Conservation (phyloP, 92 coral and sea anemone species). For the Palythoa grandis region DNA sequence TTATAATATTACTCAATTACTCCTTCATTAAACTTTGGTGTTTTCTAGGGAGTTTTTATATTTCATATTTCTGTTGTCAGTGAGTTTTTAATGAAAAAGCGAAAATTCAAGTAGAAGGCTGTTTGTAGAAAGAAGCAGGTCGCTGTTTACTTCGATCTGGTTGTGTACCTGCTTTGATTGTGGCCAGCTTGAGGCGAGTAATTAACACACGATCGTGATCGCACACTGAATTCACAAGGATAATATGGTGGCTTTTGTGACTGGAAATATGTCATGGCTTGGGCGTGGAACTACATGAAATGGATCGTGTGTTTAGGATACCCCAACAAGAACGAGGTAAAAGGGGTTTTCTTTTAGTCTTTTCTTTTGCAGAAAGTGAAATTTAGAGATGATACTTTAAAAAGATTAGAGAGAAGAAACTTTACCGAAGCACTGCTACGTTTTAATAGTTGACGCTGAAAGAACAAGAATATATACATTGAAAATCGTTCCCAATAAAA, state of each 20-base stretch:
- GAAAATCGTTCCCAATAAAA: background rate
- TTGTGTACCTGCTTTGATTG: conserved; percentile 21
- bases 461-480: background rate
- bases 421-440: background rate
- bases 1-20: background rate
- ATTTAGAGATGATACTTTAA: too few species aligned
- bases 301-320: conserved; percentile 71
- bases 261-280: conserved; percentile 38
- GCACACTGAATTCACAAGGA: conserved; percentile 19
- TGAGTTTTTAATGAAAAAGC: background rate
- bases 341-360: background rate
- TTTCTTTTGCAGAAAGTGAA: background rate
- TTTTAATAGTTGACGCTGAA: too few species aligned
- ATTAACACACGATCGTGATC: conserved; percentile 11
- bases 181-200: background rate
- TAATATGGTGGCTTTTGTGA: conserved; percentile 22
- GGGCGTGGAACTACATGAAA: conserved; percentile 63
- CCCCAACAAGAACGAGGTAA: conserved; percentile 62
- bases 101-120: background rate
- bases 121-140: background rate
- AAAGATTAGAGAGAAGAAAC: too few species aligned
- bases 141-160: background rate
- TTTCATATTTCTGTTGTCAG: background rate
- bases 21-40: background rate
- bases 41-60: background rate